These are phyloP conservation scores for Bryconaethiops microstoma DNA, from an alignment of 2,797 vertebrate species.

Conservation along the genomic window DNA sequence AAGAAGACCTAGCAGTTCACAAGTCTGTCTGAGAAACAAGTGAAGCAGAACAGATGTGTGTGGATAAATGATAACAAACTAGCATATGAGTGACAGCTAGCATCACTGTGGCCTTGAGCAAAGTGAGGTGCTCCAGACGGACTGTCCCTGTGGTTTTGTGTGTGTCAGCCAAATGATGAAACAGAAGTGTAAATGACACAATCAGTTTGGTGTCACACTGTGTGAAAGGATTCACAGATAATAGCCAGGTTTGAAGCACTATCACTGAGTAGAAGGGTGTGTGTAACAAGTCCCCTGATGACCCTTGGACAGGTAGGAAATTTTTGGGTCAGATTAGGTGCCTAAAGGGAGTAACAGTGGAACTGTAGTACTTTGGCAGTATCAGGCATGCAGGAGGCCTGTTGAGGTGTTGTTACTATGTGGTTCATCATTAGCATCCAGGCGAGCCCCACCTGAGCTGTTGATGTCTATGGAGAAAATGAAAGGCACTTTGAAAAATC, in stretches of 20 bases:
- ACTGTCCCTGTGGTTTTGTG: conserved; percentile 6
- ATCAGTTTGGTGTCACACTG: conserved; percentile 11
- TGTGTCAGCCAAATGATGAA: conserved; percentile 20
- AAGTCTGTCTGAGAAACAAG: neutral
- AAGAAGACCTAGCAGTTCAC: neutral
- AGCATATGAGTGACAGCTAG: neutral
- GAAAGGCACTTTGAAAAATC: neutral
- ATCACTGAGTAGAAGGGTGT: conserved; percentile 17
- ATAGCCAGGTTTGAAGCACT: conserved; percentile 29
- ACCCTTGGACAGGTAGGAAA: conserved; percentile 20
- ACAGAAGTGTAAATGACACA: conserved; percentile 37
- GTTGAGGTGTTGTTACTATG: neutral
- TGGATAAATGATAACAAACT: neutral
- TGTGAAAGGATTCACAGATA: conserved; percentile 6
- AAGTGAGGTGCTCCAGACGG: neutral
- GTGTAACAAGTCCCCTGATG: conserved; percentile 12
- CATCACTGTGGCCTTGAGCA: conserved; percentile 4
- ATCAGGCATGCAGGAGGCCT: too few species aligned
- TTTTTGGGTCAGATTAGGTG: neutral
- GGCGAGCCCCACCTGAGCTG: neutral
- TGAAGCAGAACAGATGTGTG: neutral
- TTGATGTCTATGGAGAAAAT: neutral
- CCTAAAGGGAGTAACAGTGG: neutral
- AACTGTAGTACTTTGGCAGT: too few species aligned
- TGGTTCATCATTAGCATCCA: neutral